Evolutionary conservation across 1,140 invertebrate species (phyloP), one percentile per base, ranked within the genome.

Genomic region (Camponotus pennsylvanicus): DNA sequence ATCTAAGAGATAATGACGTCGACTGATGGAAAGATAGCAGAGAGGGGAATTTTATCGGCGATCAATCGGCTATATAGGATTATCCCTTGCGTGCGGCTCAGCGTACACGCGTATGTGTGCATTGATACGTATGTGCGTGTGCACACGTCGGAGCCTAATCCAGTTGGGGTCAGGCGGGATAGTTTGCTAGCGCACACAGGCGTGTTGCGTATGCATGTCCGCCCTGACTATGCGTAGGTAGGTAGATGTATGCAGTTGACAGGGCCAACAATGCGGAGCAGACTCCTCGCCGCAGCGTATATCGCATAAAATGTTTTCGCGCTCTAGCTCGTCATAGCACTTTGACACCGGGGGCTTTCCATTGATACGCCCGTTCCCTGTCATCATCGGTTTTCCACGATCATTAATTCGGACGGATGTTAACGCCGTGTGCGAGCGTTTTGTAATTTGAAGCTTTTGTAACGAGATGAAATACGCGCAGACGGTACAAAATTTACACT

Each of bases 21-120:
- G 78, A 89, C 13, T 69, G 88, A 89, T 40, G 64, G 73, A 59
- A 80, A 52, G 52, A 63, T 9, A 52, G 61, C 64, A 75, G 37
- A 63, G 63, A 32, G 69, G 61, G 71, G 59, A 82, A 92, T 92
- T 93, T 92, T 91, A 90, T 92, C 75, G 88, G 78, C 73, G 88
- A 89, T 93, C 91, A 91, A 93, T 93, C 87, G 92, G 78, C 77
- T 90, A 88, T 92, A 90, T 88, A 69, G 88, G 91, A 91, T 92
- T 91, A 92, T 91, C 82, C 78, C 49, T 69, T 64, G 86, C 76
- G 61, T 61, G 86, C 66, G 45, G 21, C 61, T 77, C n/a, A 11
- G 55, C 69, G 69, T 63, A 66, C 64, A 59, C 21, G 13, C 37
- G 42, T 64, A 52, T 34, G 13, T 37, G 40, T 73, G 45, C 11